phyloP scores from a whole-genome alignment of 2,797 vertebrate genomes.

The Hypotaenidia philippensis region DNA sequence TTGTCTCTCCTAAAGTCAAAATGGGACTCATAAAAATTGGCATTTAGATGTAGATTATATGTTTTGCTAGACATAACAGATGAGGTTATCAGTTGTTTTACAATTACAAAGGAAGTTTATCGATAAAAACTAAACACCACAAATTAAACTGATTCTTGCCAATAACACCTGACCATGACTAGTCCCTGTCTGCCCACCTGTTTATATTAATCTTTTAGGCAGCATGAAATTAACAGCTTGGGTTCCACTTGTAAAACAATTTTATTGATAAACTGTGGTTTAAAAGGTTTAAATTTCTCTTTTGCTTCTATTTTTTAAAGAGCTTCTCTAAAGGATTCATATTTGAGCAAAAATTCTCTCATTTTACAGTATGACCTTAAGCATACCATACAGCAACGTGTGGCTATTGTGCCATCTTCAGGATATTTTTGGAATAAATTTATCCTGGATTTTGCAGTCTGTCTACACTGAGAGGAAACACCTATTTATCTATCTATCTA shows the following conservation, averaged over 20 bases:
- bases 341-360: slow-evolving; percentile 45
- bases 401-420: slow-evolving; percentile 83
- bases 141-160: slow-evolving; percentile 57
- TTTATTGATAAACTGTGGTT: slow-evolving; percentile 60
- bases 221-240: slow-evolving; percentile 61
- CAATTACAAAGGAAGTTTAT: slow-evolving; percentile 65
- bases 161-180: slow-evolving; percentile 17
- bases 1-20: slow-evolving; percentile 39
- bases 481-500: no score
- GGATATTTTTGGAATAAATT: slow-evolving; percentile 66
- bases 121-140: slow-evolving; percentile 45
- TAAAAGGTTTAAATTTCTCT: slow-evolving; percentile 61
- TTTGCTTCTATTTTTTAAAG: slow-evolving; percentile 68
- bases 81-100: slow-evolving; percentile 63
- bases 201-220: slow-evolving; percentile 48
- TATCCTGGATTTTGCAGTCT: background rate
- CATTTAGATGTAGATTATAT: slow-evolving; percentile 63
- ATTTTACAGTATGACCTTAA: slow-evolving; percentile 12
- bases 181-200: slow-evolving; percentile 25
- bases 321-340: slow-evolving; percentile 35
- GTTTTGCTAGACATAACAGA: slow-evolving; percentile 64
- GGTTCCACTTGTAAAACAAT: slow-evolving; percentile 53
- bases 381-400: background rate
- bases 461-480: background rate
- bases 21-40: slow-evolving; percentile 68